Conservation (phyloP, 2,797 vertebrate genomes). For the Sandelia bainsii region DNA sequence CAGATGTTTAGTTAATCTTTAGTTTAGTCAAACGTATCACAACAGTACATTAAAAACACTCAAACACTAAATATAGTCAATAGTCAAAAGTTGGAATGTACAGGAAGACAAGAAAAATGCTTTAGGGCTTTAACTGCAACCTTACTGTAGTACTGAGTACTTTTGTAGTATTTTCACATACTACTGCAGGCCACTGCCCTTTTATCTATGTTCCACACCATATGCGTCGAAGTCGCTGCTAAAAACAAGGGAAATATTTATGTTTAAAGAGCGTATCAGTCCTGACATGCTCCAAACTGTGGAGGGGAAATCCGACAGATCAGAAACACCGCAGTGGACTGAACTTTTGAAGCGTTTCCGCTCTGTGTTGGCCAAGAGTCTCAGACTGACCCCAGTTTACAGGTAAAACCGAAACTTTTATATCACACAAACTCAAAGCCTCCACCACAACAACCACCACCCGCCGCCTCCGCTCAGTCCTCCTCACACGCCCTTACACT, state of each 20-base stretch:
- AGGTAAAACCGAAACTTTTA: background rate
- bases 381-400: background rate
- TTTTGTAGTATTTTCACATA: background rate
- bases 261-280: background rate
- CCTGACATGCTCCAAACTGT: background rate
- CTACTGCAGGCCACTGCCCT: background rate
- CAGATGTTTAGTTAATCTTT: no score
- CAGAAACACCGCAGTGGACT: background rate
- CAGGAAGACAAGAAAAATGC: background rate
- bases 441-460: background rate
- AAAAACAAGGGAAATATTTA: background rate
- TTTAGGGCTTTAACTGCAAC: background rate
- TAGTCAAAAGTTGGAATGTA: no score
- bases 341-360: background rate
- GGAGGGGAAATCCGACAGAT: background rate
- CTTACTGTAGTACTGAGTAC: no score
- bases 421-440: constrained; percentile 7
- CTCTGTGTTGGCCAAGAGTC: background rate
- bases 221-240: background rate
- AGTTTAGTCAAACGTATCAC: no score
- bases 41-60: background rate
- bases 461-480: background rate
- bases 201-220: background rate
- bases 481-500: background rate
- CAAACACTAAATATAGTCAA: no score